These are phyloP conservation scores for Climacteris rufus DNA, from an alignment of 2,113 vertebrate genomes.

Conservation along the genomic window DNA sequence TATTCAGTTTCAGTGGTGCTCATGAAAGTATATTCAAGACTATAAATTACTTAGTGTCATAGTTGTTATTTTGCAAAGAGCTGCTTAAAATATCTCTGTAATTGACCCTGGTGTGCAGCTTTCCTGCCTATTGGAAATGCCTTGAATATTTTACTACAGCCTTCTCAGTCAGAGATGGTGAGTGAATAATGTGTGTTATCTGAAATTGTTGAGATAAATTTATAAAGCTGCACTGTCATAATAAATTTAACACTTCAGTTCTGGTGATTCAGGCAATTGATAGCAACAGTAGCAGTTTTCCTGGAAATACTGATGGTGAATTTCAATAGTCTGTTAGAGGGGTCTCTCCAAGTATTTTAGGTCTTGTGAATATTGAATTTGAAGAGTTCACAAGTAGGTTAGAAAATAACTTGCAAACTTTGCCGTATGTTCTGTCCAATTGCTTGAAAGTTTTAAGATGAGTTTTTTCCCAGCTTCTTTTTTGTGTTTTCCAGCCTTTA, in stretches of 20 bases:
- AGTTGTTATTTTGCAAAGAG: background rate
- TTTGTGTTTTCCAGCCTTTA: background rate
- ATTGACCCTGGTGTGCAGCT: background rate
- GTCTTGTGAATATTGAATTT: background rate
- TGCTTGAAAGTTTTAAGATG: background rate
- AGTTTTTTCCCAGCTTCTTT: background rate
- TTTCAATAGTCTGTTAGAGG: background rate
- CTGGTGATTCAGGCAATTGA: background rate
- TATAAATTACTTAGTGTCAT: background rate
- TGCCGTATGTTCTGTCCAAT: background rate
- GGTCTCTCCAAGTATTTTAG: background rate
- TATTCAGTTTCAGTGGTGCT: background rate
- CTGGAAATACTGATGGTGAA: background rate
- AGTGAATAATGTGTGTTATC: background rate
- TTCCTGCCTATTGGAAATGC: slow-evolving; percentile 13
- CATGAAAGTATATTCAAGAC: background rate
- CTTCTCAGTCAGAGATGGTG: background rate
- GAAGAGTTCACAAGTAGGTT: background rate
- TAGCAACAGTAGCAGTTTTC: background rate
- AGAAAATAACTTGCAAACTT: background rate
- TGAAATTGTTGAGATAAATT: background rate
- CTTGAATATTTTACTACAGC: background rate
- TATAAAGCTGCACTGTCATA: background rate
- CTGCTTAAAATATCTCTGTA: slow-evolving; percentile 6
- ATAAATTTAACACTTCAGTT: background rate